Evolutionary conservation across 2,888 invertebrate species (phyloP).

Genomic region (Eucriotettix oculatus): DNA sequence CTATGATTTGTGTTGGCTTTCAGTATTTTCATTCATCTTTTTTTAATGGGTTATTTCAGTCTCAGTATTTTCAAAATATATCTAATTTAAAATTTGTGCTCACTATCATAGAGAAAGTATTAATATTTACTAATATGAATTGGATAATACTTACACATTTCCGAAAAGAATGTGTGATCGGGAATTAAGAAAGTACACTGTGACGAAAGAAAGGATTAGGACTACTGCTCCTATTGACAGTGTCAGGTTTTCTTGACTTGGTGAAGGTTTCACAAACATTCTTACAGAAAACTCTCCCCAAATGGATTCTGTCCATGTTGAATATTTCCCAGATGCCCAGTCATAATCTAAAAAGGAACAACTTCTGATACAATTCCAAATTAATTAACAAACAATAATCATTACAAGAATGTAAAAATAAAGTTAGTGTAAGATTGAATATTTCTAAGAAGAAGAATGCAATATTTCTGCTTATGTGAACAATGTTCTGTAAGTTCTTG

Average conservation of each 20-base stretch:
- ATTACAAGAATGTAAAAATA: too few species aligned
- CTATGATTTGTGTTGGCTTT: too few species aligned
- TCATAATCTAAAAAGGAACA: constrained; percentile 45
- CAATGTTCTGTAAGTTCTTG: too few species aligned
- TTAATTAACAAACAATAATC: background rate
- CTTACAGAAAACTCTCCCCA: constrained; percentile 59
- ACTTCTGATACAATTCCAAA: background rate
- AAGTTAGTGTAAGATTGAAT: too few species aligned
- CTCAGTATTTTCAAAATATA: too few species aligned
- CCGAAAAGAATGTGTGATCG: constrained; percentile 30
- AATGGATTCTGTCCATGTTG: constrained; percentile 79
- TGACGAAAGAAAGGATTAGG: constrained; percentile 30
- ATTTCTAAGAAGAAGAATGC: too few species aligned
- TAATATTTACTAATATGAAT: too few species aligned
- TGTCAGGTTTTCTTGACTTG: constrained; percentile 32
- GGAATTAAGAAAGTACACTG: constrained; percentile 35
- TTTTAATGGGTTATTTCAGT: too few species aligned
- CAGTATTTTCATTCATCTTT: too few species aligned
- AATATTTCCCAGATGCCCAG: constrained; percentile 57
- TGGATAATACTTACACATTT: constrained; percentile 6
- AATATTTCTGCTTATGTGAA: too few species aligned
- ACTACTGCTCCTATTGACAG: constrained; percentile 34
- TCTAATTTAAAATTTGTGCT: too few species aligned
- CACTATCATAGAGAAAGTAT: too few species aligned
- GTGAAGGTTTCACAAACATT: constrained; percentile 57